Percentiles rank a stretch among this genome's conserved stretches.
phyloP scores from a whole-genome alignment of 2,113 vertebrate species.

The Speoplatyrhinus poulsoni region DNA sequence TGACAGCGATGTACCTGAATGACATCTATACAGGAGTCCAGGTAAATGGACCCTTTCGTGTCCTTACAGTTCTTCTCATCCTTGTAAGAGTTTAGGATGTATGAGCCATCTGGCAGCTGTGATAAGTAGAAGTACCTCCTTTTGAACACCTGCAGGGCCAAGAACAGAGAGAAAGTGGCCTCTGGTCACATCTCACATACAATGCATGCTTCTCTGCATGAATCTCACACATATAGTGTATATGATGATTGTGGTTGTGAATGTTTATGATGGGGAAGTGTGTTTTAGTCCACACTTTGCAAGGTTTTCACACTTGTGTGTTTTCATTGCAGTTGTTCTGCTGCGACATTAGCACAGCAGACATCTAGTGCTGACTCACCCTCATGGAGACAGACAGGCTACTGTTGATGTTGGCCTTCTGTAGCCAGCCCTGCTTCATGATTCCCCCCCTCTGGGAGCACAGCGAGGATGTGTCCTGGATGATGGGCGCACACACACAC shows the following conservation, averaged over 20 bases:
- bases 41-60: constrained; percentile 95
- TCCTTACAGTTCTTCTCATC: constrained; percentile 97
- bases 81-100: constrained; percentile 97
- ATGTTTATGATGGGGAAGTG: neutral
- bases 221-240: neutral
- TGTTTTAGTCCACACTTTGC: neutral
- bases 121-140: constrained; percentile 95
- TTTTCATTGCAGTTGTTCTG: neutral
- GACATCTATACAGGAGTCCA: constrained; percentile 96
- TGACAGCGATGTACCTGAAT: constrained; percentile 78
- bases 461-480: constrained; percentile 87
- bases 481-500: constrained; percentile 43
- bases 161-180: neutral
- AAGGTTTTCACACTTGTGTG: neutral
- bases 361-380: constrained; percentile 77
- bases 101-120: constrained; percentile 95
- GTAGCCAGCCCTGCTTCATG: constrained; percentile 96
- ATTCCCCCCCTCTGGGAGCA: constrained; percentile 95
- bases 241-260: neutral
- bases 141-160: constrained; percentile 87
- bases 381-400: constrained; percentile 97
- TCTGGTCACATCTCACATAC: neutral
- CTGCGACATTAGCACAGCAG: neutral
- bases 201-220: neutral
- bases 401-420: constrained; percentile 96